Percentiles rank a stretch among this genome's conserved stretches.
Conservation (phyloP, 2,113 vertebrate genomes). For the Mystacornis crossleyi region DNA sequence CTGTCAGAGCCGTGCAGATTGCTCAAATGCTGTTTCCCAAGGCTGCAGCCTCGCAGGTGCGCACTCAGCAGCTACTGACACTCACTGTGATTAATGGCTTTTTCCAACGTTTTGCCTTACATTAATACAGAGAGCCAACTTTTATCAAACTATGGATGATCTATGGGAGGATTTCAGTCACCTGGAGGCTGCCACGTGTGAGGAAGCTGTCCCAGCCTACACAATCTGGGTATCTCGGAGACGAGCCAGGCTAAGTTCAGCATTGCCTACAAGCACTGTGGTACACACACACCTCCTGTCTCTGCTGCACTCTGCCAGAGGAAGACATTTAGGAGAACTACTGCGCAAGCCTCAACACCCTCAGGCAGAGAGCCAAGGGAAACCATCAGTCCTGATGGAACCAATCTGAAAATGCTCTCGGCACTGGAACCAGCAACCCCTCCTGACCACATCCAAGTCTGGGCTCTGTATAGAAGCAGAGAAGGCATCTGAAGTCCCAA, state of each 20-base stretch:
- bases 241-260: background rate
- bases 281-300: background rate
- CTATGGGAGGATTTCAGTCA: background rate
- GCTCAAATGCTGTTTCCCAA: conserved; percentile 70
- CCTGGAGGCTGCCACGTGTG: background rate
- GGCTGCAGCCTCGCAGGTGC: conserved; percentile 84
- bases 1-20: conserved; percentile 69
- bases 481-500: background rate
- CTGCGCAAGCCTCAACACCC: background rate
- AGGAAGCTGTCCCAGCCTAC: background rate
- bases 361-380: background rate
- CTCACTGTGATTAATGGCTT: conserved; percentile 75
- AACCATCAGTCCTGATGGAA: background rate
- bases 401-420: background rate
- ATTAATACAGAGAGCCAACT: background rate
- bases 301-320: background rate
- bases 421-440: background rate
- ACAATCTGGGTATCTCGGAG: background rate
- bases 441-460: no score
- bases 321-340: background rate
- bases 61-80: conserved; percentile 66
- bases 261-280: rapidly evolving
- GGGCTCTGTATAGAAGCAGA: background rate
- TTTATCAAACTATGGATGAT: background rate
- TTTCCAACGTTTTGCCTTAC: conserved; percentile 5